These are phyloP conservation scores for Clarias batrachus DNA, from an alignment of 2,113 vertebrate genomes.

Conservation along the genomic window DNA sequence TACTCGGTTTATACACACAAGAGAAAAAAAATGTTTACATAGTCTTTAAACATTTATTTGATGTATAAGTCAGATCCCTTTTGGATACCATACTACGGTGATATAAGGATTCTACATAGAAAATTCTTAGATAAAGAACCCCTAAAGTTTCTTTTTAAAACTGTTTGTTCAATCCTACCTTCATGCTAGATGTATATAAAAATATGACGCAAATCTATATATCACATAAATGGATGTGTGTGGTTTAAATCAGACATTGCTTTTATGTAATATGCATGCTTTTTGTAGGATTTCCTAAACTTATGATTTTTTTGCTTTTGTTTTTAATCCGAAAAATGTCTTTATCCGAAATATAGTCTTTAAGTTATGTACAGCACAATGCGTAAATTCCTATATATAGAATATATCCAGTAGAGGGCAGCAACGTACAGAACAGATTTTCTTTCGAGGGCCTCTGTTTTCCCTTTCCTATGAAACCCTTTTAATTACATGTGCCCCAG, in stretches of 20 bases:
- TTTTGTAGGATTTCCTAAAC: not conserved
- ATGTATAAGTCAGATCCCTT: not conserved
- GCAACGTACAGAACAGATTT: not conserved
- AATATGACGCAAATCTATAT: not conserved
- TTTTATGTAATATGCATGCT: not conserved
- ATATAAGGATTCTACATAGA: not conserved
- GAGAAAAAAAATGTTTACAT: not conserved
- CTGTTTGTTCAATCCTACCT: not conserved
- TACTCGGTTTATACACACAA: not conserved
- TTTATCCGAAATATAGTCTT: not conserved
- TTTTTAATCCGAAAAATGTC: not conserved
- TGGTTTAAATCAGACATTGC: not conserved
- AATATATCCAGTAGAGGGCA: conserved; percentile 20
- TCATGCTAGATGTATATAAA: not conserved
- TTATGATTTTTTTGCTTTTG: too few relatives aligned
- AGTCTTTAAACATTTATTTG: not conserved
- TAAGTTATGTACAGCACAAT: not conserved
- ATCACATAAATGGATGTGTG: not conserved
- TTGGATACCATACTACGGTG: not conserved
- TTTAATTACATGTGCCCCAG: not conserved
- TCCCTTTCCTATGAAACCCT: not conserved
- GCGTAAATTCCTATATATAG: not conserved
- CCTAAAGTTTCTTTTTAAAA: not conserved
- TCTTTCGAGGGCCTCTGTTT: not conserved
- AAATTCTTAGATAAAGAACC: not conserved